Conservation (phyloP, 2,888 invertebrate species). For the Pristionchus exspectatus region DNA sequence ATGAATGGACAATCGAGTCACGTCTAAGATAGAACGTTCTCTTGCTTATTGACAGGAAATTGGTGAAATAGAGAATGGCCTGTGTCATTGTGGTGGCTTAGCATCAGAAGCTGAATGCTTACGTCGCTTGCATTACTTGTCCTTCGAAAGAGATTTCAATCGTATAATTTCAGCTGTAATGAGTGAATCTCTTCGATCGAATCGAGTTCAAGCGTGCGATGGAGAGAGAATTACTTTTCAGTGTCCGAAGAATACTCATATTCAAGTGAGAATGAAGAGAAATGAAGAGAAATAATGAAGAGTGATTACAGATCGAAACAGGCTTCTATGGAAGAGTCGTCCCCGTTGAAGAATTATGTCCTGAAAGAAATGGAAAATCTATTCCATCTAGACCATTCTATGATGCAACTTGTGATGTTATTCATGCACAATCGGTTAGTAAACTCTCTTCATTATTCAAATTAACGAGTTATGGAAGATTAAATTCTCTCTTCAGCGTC, state of each 20-base stretch:
- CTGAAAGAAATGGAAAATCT: constrained; percentile 58
- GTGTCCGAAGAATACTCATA: constrained; percentile 93
- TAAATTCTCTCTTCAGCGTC: constrained; percentile 86
- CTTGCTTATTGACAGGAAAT: not conserved
- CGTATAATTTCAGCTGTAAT: constrained; percentile 86
- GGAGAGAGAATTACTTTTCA: constrained; percentile 90
- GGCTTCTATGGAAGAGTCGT: constrained; percentile 78
- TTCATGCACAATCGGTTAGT: constrained; percentile 75
- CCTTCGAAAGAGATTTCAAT: not conserved
- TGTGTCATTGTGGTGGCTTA: too few species aligned
- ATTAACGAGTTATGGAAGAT: too few species aligned
- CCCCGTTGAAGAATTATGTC: constrained; percentile 75
- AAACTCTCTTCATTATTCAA: not conserved
- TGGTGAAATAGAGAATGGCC: too few species aligned
- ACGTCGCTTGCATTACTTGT: not conserved
- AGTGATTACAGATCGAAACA: constrained; percentile 13
- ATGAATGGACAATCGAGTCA: not conserved
- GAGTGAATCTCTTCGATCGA: constrained; percentile 91
- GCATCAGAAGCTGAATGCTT: not conserved
- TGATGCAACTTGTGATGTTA: constrained; percentile 72
- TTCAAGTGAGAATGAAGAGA: constrained; percentile 80
- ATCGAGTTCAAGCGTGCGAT: constrained; percentile 93
- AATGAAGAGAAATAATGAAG: not conserved
- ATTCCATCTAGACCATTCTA: constrained; percentile 32
- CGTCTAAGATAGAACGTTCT: not conserved